Percentiles rank a stretch among this genome's conserved stretches.
These are phyloP conservation scores for Pseudomyrmex dendroicus DNA, from an alignment of 1,140 invertebrate species.

Conservation along the genomic window DNA sequence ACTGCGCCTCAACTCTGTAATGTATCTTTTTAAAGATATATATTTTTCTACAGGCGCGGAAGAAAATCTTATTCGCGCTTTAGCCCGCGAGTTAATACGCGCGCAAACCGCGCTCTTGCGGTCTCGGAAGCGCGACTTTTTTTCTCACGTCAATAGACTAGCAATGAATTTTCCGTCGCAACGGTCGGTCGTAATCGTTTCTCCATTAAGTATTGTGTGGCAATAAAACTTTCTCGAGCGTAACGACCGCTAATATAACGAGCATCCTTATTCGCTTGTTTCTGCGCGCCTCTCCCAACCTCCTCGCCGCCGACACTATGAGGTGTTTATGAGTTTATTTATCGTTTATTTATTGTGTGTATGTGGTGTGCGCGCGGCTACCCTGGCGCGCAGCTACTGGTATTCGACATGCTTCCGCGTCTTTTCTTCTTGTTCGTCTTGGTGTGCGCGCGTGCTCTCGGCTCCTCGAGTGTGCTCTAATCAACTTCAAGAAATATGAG, in stretches of 20 bases:
- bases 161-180: conserved; percentile 63
- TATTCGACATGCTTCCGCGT: conserved; percentile 18
- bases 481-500: conserved; percentile 43
- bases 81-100: not conserved
- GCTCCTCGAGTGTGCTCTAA: conserved; percentile 19
- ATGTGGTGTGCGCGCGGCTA: not conserved
- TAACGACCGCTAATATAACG: conserved; percentile 73
- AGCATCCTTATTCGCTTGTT: conserved; percentile 73
- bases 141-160: not conserved
- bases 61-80: not conserved
- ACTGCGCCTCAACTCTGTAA: too few relatives aligned
- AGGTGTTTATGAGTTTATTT: conserved; percentile 75
- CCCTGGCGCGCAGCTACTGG: conserved; percentile 44
- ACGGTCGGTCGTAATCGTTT: conserved; percentile 63
- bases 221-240: conserved; percentile 74
- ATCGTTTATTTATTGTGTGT: conserved; percentile 67
- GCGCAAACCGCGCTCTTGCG: not conserved
- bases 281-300: conserved; percentile 7
- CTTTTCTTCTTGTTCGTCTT: conserved; percentile 6
- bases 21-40: not conserved
- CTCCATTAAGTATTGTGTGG: conserved; percentile 63
- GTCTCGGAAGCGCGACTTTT: conserved; percentile 3
- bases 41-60: conserved; percentile 13
- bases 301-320: conserved; percentile 39
- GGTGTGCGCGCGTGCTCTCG: too few relatives aligned